Evolutionary conservation across 2,888 invertebrate genomes (phyloP), one percentile per base, ranked within the genome.

Genomic region (Kryphioiulus occultus): DNA sequence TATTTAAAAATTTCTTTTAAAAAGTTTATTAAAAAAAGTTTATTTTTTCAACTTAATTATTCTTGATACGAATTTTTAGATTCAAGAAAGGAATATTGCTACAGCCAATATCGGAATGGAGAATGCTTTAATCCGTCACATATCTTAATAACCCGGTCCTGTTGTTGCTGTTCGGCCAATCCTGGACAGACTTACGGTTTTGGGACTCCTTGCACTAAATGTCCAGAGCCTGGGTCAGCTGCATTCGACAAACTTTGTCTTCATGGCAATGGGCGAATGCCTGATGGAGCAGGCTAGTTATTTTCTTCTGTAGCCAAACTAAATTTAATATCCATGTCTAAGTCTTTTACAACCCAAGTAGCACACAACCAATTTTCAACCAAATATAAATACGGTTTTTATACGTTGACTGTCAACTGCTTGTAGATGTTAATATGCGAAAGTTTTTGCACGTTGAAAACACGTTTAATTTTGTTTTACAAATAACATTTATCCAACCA

Each of bases 21-120:
- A 9, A 22, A n/a, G n/a, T n/a, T n/a, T n/a, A n/a, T n/a, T n/a
- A n/a, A n/a, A n/a, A n/a, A n/a, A n/a, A n/a, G n/a, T n/a, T 39
- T 39, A 39, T 39, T 39, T 5, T 39, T 39, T 39, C 39, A 5
- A 39, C 9, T 39, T 39, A 39, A n/a, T n/a, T n/a, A n/a, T n/a
- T n/a, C n/a, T n/a, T n/a, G n/a, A n/a, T n/a, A n/a, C n/a, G n/a
- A n/a, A n/a, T 83, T 83, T 87, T 88, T 59, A 95, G 97, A 97
- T 91, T 95, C 95, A n/a, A 94, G 95, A 88, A 93, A 95, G 91
- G 96, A 96, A 90, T 93, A 96, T 86, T 97, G 97, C 92, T 97
- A 96, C 92, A 95, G 95, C 89, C 95, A 95, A 91, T 96, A 94
- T 91, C 94, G 94, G 91, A 95, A 95, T 89, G 96, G 95, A 0